Evolutionary conservation across 2,888 invertebrate genomes (phyloP).

Genomic region (Micropterix aruncella): DNA sequence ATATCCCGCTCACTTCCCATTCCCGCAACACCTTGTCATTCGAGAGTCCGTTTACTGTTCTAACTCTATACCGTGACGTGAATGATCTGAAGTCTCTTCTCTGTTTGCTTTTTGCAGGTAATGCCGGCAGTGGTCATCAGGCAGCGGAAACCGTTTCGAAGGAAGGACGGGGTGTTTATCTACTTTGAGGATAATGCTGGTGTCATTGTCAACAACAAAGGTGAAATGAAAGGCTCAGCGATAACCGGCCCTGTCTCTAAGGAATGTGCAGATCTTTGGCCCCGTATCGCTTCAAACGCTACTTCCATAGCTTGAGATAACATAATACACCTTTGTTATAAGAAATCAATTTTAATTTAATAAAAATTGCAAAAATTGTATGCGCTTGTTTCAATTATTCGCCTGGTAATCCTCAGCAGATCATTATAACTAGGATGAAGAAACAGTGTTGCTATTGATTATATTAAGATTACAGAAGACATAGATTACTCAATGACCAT

Average conservation of each 20-base stretch:
- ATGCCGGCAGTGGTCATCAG: slow-evolving; percentile 99
- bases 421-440: too few species aligned
- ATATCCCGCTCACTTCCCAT: too few species aligned
- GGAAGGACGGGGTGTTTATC: slow-evolving; percentile 98
- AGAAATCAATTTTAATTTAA: background rate
- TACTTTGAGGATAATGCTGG: slow-evolving; percentile 99
- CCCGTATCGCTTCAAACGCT: slow-evolving; percentile 98
- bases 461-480: too few species aligned
- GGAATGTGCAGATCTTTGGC: slow-evolving; percentile 99
- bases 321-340: background rate
- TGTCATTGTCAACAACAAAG: slow-evolving; percentile 99
- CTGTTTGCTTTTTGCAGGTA: slow-evolving; percentile 47
- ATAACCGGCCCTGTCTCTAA: slow-evolving; percentile 99
- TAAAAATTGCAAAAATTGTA: background rate
- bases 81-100: too few species aligned
- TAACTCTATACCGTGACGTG: too few species aligned
- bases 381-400: too few species aligned
- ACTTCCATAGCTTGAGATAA: slow-evolving; percentile 82
- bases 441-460: too few species aligned
- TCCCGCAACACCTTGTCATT: too few species aligned
- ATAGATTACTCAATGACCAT: too few species aligned
- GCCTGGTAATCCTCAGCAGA: too few species aligned
- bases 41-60: too few species aligned
- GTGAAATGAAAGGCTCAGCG: slow-evolving; percentile 99
- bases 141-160: slow-evolving; percentile 95